phyloP scores from a whole-genome alignment of 2,888 invertebrate species.

The Apamea monoglypha region DNA sequence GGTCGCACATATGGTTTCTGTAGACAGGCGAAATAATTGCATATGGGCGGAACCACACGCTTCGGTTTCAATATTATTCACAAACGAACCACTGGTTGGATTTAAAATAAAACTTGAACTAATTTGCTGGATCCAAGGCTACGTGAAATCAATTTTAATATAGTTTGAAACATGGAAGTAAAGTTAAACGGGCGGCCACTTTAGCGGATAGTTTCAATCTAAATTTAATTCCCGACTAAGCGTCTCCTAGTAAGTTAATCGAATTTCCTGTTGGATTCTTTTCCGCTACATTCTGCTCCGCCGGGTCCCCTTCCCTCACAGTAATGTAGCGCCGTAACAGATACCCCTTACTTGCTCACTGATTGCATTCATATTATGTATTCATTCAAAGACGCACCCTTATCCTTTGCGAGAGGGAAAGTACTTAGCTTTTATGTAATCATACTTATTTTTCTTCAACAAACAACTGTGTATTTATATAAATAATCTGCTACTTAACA shows the following conservation, averaged over 20 bases:
- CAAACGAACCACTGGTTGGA: slow-evolving; percentile 38
- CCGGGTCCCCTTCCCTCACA: slow-evolving; percentile 28
- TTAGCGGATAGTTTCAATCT: slow-evolving; percentile 80
- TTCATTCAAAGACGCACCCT: slow-evolving; percentile 18
- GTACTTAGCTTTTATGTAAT: background rate
- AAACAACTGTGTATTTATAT: background rate
- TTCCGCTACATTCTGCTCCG: slow-evolving; percentile 73
- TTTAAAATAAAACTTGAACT: slow-evolving; percentile 29
- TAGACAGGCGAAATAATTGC: slow-evolving; percentile 31
- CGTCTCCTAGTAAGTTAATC: slow-evolving; percentile 64
- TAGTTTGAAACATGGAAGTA: slow-evolving; percentile 51
- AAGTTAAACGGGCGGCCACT: slow-evolving; percentile 63
- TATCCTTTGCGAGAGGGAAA: slow-evolving; percentile 21
- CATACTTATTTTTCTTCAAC: background rate
- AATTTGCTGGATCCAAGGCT: slow-evolving; percentile 9
- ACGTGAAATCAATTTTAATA: slow-evolving; percentile 62
- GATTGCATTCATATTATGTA: slow-evolving; percentile 45
- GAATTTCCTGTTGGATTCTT: slow-evolving; percentile 77
- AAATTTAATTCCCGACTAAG: slow-evolving; percentile 79
- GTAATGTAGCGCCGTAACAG: slow-evolving; percentile 50
- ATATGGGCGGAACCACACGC: slow-evolving; percentile 5
- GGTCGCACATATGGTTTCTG: slow-evolving; percentile 20
- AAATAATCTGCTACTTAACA: background rate
- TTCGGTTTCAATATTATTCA: slow-evolving; percentile 33
- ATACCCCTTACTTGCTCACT: slow-evolving; percentile 49